Evolutionary conservation across 2,888 invertebrate genomes (phyloP).

Genomic region (Callyntrura guangdongensis): DNA sequence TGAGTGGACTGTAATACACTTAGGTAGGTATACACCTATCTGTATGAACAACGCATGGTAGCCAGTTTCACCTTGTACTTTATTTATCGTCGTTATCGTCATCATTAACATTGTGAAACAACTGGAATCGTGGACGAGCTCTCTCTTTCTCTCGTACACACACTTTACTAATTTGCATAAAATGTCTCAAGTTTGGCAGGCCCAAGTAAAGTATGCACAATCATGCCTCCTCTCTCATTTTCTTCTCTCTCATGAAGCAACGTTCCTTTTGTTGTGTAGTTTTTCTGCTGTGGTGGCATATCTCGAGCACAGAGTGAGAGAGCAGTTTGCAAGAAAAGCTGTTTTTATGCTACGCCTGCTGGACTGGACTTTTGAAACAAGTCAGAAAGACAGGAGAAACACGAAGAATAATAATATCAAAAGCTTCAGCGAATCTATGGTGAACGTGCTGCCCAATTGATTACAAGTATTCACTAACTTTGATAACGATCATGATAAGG

Average conservation of each 20-base stretch:
- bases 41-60: no score
- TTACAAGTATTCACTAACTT: background rate
- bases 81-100: background rate
- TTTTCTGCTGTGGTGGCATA: background rate
- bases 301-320: no score
- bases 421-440: no score
- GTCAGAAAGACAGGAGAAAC: no score
- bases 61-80: background rate
- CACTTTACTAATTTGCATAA: constrained; percentile 63
- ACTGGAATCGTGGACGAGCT: background rate
- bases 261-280: background rate
- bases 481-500: no score
- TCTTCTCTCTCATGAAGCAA: background rate
- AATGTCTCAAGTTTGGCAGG: constrained; percentile 39
- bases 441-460: constrained; percentile 13
- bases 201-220: background rate
- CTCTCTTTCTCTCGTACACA: no score
- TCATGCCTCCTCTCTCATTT: background rate
- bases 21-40: no score
- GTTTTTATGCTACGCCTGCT: no score
- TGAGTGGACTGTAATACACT: no score
- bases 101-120: background rate
- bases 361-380: background rate
- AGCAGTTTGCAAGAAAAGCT: no score
- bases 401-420: no score